A percentile compares a stretch with the other conserved stretches of the same genome.
Evolutionary conservation across 1,140 invertebrate species (phyloP).

Genomic region (Anthonomus grandis): DNA sequence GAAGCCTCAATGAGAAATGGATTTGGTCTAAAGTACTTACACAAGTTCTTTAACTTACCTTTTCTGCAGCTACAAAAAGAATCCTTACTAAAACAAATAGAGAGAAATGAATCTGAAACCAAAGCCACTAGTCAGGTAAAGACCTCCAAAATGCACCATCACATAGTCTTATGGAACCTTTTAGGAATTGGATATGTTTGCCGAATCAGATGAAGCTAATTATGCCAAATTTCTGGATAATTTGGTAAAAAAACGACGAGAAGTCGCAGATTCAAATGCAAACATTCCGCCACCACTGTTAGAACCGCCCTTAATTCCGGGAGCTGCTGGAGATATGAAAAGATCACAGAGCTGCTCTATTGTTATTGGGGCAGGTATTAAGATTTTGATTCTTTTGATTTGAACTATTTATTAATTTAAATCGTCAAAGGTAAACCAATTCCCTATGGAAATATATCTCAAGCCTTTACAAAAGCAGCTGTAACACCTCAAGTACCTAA

Average conservation of each 20-base stretch:
- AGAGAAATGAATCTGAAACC: constrained; percentile 84
- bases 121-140: constrained; percentile 57
- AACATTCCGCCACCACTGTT: constrained; percentile 40
- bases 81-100: constrained; percentile 81
- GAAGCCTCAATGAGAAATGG: constrained; percentile 96
- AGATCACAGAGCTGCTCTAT: constrained; percentile 47
- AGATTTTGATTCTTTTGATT: constrained; percentile 6
- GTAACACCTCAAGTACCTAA: constrained; percentile 29
- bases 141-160: too few species aligned
- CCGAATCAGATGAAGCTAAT: constrained; percentile 86
- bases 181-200: constrained; percentile 73
- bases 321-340: constrained; percentile 42
- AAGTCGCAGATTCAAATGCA: constrained; percentile 61
- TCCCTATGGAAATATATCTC: constrained; percentile 31
- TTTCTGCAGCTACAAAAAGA: constrained; percentile 89
- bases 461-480: constrained; percentile 8
- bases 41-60: constrained; percentile 96
- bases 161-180: neutral
- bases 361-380: constrained; percentile 47
- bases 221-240: constrained; percentile 82
- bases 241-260: constrained; percentile 66
- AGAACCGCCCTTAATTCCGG: neutral
- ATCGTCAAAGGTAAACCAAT: constrained; percentile 33
- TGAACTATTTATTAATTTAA: neutral
- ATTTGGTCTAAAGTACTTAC: constrained; percentile 89